phyloP scores from a whole-genome alignment of 2,888 invertebrate species.

The Athetis lepigone region DNA sequence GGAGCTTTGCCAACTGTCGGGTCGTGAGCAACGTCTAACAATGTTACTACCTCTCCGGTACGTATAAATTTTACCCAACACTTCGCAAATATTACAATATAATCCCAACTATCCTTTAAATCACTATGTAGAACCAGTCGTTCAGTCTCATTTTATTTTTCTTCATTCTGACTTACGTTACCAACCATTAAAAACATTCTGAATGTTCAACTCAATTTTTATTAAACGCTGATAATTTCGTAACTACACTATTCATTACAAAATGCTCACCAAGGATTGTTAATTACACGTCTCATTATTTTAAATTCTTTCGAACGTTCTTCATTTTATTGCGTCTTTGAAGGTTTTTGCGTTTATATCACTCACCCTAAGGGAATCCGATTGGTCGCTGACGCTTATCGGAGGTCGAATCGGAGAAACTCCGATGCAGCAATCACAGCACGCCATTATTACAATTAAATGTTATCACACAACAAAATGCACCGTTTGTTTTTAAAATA shows the following conservation, averaged over 20 bases:
- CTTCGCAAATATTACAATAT: conserved; percentile 41
- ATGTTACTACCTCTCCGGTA: conserved; percentile 69
- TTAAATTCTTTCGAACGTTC: conserved; percentile 15
- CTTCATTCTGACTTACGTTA: neutral
- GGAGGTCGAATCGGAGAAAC: conserved; percentile 94
- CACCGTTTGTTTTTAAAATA: conserved; percentile 71
- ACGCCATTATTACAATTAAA: conserved; percentile 87
- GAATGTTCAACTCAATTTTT: neutral
- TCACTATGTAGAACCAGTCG: neutral
- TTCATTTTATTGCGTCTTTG: conserved; percentile 28
- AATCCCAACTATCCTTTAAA: conserved; percentile 1
- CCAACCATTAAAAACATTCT: conserved; percentile 1
- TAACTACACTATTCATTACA: conserved; percentile 13
- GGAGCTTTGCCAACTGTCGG: conserved; percentile 82
- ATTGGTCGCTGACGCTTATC: conserved; percentile 93
- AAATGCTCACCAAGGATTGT: conserved; percentile 16
- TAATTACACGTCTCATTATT: conserved; percentile 23
- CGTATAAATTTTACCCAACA: conserved; percentile 65
- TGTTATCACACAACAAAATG: conserved; percentile 77
- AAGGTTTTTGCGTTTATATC: conserved; percentile 43
- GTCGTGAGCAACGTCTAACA: conserved; percentile 72
- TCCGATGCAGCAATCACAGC: conserved; percentile 92
- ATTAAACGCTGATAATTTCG: conserved; percentile 6
- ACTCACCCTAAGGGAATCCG: conserved; percentile 95
- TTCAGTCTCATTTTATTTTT: conserved; percentile 8